Evolutionary conservation across 2,797 vertebrate species (phyloP).

Genomic region (Microctenopoma lineatum): DNA sequence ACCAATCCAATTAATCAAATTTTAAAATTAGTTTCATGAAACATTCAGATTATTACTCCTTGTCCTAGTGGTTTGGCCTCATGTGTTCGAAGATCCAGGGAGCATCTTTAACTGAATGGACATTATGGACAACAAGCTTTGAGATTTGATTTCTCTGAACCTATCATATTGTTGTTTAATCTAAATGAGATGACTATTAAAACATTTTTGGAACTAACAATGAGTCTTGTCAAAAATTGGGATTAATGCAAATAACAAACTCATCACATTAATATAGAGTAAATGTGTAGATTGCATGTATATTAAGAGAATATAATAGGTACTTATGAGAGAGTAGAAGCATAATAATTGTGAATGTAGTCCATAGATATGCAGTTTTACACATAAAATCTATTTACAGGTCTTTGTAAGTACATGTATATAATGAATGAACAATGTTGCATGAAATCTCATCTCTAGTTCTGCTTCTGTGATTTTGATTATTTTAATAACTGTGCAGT

Average conservation of each 20-base stretch:
- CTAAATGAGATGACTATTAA: slow-evolving; percentile 78
- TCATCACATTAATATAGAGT: background rate
- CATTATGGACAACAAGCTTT: slow-evolving; percentile 65
- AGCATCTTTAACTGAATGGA: slow-evolving; percentile 60
- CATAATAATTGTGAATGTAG: too few relatives aligned
- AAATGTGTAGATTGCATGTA: background rate
- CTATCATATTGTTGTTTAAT: slow-evolving; percentile 79
- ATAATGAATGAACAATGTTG: background rate
- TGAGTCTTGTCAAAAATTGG: slow-evolving; percentile 53
- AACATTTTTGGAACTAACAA: slow-evolving; percentile 78
- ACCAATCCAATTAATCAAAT: slow-evolving; percentile 68
- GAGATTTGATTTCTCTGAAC: slow-evolving; percentile 72
- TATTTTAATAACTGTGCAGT: background rate
- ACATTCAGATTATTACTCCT: slow-evolving; percentile 50
- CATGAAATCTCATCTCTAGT: background rate
- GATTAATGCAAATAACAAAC: slow-evolving; percentile 8
- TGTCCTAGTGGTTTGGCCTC: slow-evolving; percentile 54
- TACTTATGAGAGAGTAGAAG: background rate
- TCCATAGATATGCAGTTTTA: background rate
- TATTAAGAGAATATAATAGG: background rate
- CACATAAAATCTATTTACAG: slow-evolving; percentile 2
- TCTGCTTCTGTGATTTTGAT: background rate
- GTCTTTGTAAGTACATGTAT: background rate
- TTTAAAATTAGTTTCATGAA: slow-evolving; percentile 61
- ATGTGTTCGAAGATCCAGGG: slow-evolving; percentile 33